phyloP scores from a whole-genome alignment of 2,113 vertebrate genomes.

The Plecturocebus donacophilus region DNA sequence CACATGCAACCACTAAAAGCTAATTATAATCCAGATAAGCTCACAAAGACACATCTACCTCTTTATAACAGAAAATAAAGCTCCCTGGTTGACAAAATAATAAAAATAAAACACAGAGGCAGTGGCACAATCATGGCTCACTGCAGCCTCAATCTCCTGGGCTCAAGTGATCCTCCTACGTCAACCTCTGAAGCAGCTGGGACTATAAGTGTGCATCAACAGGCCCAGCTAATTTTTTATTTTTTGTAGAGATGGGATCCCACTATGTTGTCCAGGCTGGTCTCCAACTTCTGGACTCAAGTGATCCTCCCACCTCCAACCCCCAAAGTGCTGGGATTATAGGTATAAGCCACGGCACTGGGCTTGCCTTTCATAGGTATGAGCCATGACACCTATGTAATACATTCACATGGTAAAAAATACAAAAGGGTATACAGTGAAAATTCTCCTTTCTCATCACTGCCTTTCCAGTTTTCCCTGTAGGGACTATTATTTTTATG shows the following conservation, averaged over 20 bases:
- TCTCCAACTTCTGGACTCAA: no score
- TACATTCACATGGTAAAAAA: not conserved
- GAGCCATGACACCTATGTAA: not conserved
- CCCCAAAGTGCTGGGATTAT: no score
- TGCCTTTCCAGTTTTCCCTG: not conserved
- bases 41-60: conserved; percentile 41
- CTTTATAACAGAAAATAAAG: conserved; percentile 63
- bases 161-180: no score
- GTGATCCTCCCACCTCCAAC: no score
- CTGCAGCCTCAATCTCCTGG: no score
- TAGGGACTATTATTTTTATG: not conserved
- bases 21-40: conserved; percentile 74
- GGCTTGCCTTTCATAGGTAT: not conserved
- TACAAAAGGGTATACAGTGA: not conserved
- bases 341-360: no score
- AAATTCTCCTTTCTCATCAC: not conserved
- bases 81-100: conserved; percentile 48
- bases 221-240: no score
- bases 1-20: conserved; percentile 62
- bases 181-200: no score
- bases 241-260: no score
- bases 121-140: not conserved
- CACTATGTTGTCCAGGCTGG: no score
- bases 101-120: conserved; percentile 68
- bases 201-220: no score